These are phyloP conservation scores for Ptyas mucosa DNA, from an alignment of 2,113 vertebrate genomes.

Conservation along the genomic window DNA sequence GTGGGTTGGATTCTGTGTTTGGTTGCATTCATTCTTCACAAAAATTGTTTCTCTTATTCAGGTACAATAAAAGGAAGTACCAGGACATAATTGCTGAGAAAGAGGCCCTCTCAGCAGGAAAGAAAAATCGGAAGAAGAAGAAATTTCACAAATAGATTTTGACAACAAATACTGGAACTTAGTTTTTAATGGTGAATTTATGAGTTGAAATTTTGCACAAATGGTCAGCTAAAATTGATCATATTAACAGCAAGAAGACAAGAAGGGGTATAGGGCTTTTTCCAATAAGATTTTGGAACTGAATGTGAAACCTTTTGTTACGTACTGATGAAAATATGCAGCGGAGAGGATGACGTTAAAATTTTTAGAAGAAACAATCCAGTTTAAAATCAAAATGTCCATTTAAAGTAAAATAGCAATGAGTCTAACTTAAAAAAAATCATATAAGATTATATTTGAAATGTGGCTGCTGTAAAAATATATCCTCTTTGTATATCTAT, in stretches of 20 bases:
- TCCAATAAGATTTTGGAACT: constrained; percentile 14
- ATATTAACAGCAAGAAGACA: constrained; percentile 2
- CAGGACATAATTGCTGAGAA: constrained; percentile 86
- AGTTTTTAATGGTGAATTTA: constrained; percentile 44
- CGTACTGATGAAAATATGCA: background rate
- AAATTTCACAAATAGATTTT: constrained; percentile 79
- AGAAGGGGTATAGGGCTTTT: background rate
- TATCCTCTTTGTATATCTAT: background rate
- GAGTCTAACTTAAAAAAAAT: background rate
- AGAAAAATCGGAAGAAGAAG: constrained; percentile 83
- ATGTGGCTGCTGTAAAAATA: background rate
- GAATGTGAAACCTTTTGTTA: background rate
- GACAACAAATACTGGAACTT: constrained; percentile 51
- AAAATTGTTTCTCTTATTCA: constrained; percentile 66
- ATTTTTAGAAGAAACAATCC: background rate
- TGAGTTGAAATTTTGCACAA: constrained; percentile 39
- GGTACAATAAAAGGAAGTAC: constrained; percentile 91
- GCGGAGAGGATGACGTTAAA: background rate
- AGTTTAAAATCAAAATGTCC: background rate
- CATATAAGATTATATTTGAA: background rate
- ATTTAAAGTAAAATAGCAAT: background rate
- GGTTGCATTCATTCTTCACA: constrained; percentile 32
- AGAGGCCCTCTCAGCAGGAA: constrained; percentile 83
- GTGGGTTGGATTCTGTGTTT: constrained; percentile 19
- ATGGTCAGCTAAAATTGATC: constrained; percentile 38